Conservation (phyloP, 2,888 invertebrate genomes). For the Eupithecia exiguata region DNA sequence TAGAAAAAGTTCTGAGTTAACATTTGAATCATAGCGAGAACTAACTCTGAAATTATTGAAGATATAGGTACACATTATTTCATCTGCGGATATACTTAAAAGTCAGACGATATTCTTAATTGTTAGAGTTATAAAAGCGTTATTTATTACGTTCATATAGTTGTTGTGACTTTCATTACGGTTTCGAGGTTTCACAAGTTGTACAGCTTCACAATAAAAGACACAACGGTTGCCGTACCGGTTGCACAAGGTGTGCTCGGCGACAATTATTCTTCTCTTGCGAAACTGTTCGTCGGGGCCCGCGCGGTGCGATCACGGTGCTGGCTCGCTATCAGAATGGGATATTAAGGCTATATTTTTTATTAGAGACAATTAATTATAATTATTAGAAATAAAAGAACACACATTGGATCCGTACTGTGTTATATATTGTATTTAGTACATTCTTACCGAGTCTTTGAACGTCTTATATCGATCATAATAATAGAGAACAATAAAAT, state of each 20-base stretch:
- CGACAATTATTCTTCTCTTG: slow-evolving; percentile 61
- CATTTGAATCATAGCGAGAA: slow-evolving; percentile 16
- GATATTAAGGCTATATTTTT: neutral
- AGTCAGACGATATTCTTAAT: slow-evolving; percentile 33
- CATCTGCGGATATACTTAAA: too few species aligned
- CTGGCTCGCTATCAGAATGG: neutral
- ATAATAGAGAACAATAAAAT: too few species aligned
- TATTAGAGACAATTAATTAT: too few species aligned
- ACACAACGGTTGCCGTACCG: slow-evolving; percentile 53
- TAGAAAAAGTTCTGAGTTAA: slow-evolving; percentile 5
- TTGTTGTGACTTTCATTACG: slow-evolving; percentile 47
- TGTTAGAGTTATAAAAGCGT: slow-evolving; percentile 37
- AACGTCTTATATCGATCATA: too few species aligned
- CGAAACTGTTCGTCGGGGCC: slow-evolving; percentile 55
- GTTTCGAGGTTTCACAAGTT: slow-evolving; percentile 52
- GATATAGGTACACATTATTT: too few species aligned
- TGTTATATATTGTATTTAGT: too few species aligned
- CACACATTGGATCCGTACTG: too few species aligned
- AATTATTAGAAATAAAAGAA: neutral
- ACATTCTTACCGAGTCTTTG: too few species aligned
- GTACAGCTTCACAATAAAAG: slow-evolving; percentile 52
- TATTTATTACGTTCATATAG: slow-evolving; percentile 44
- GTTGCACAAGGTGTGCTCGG: slow-evolving; percentile 62
- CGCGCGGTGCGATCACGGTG: slow-evolving; percentile 23
- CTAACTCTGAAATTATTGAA: slow-evolving; percentile 2